Evolutionary conservation across 2,797 vertebrate genomes (phyloP).

Genomic region (Xiphophorus birchmanni): DNA sequence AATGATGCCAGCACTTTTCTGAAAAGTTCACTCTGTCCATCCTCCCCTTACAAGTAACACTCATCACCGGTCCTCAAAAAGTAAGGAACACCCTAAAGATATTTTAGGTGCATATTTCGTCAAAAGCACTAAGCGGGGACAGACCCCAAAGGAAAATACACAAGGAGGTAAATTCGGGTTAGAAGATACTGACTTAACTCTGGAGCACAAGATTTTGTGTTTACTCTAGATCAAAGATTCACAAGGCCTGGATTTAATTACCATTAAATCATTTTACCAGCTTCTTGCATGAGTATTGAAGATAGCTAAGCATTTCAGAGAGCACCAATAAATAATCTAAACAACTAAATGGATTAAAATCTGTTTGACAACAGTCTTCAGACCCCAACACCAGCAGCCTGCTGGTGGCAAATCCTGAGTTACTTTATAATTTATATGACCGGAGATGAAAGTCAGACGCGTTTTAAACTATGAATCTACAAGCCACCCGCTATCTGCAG

Average conservation of each 20-base stretch:
- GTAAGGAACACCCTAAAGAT: neutral
- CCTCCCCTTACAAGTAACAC: neutral
- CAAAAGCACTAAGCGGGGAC: neutral
- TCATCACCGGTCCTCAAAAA: neutral
- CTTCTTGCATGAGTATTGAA: neutral
- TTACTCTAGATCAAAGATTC: neutral
- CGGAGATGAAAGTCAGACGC: too few species aligned
- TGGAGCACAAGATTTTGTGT: neutral
- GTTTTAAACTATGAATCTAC: too few species aligned
- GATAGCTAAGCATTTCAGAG: too few species aligned
- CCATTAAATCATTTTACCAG: neutral
- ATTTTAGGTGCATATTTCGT: neutral
- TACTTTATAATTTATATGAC: neutral
- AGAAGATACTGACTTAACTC: neutral
- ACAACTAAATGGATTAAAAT: neutral
- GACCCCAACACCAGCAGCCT: neutral
- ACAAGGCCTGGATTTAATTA: neutral
- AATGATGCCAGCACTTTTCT: constrained; percentile 1
- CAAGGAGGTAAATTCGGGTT: neutral
- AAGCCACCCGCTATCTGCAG: too few species aligned
- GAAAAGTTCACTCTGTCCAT: neutral
- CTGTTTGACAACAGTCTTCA: neutral
- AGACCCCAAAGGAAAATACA: neutral
- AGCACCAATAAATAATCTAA: too few species aligned
- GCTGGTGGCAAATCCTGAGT: neutral